A percentile compares a stretch with the other conserved stretches of the same genome.
Conservation (phyloP, 1,140 invertebrate species). For the Dreissena rostriformis region DNA sequence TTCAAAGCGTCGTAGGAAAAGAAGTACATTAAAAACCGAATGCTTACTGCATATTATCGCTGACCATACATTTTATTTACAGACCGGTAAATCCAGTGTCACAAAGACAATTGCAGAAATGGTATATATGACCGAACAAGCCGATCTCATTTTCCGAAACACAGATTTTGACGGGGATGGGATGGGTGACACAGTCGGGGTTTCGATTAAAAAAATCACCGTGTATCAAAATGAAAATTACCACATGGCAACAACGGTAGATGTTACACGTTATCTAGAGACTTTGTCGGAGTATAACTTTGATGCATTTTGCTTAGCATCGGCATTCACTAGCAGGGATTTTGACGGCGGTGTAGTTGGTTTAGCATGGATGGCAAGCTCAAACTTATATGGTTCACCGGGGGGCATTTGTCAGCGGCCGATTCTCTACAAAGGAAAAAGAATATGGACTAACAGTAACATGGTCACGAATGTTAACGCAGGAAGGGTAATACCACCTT, state of each 20-base stretch:
- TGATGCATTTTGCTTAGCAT: conserved; percentile 65
- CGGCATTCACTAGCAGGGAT: conserved; percentile 72
- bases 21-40: conserved; percentile 16
- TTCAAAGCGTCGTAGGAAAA: conserved; percentile 11
- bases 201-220: conserved; percentile 68
- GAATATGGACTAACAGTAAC: conserved; percentile 69
- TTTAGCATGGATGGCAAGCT: conserved; percentile 71
- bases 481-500: conserved; percentile 52
- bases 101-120: conserved; percentile 66
- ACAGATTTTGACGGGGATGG: conserved; percentile 75
- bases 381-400: conserved; percentile 51
- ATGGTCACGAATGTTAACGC: conserved; percentile 64
- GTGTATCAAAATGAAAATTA: conserved; percentile 59
- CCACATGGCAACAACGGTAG: conserved; percentile 48
- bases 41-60: conserved; percentile 70
- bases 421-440: conserved; percentile 33
- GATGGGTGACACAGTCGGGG: conserved; percentile 73
- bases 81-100: conserved; percentile 58
- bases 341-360: conserved; percentile 68
- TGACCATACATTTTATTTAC: conserved; percentile 68
- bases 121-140: conserved; percentile 61
- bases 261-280: conserved; percentile 65
- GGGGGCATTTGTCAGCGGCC: conserved; percentile 68
- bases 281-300: conserved; percentile 71
- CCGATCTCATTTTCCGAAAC: conserved; percentile 69